Evolutionary conservation across 2,113 vertebrate genomes (phyloP).

Genomic region (Notiomystis cincta): DNA sequence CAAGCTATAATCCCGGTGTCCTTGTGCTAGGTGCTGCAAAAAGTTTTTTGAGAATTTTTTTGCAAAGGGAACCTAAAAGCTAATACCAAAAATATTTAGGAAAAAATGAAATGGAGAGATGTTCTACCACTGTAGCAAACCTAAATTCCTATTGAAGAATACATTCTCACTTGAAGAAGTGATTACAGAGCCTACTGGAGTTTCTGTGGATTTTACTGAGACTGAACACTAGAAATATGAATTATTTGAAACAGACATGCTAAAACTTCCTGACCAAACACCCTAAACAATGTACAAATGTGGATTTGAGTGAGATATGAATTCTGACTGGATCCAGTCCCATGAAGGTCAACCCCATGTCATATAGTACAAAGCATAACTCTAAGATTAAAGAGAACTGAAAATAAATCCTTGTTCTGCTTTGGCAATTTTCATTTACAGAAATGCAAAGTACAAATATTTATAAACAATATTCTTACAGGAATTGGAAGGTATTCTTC

Average conservation of each 20-base stretch:
- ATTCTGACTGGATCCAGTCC: slow-evolving; percentile 4
- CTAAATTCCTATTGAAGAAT: background rate
- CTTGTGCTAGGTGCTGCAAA: background rate
- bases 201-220: background rate
- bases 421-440: background rate
- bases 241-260: background rate
- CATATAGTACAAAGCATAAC: background rate
- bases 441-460: background rate
- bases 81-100: background rate
- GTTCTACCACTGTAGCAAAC: background rate
- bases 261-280: background rate
- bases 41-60: background rate
- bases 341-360: background rate
- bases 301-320: background rate
- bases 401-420: background rate
- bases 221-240: background rate
- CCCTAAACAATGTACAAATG: background rate
- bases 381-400: background rate
- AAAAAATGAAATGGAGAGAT: background rate
- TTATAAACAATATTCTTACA: slow-evolving; percentile 30
- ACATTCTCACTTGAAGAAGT: background rate
- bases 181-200: background rate
- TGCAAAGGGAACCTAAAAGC: background rate
- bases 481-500: background rate
- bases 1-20: background rate